phyloP scores from a whole-genome alignment of 2,113 vertebrate species.

The Alligator mississippiensis region DNA sequence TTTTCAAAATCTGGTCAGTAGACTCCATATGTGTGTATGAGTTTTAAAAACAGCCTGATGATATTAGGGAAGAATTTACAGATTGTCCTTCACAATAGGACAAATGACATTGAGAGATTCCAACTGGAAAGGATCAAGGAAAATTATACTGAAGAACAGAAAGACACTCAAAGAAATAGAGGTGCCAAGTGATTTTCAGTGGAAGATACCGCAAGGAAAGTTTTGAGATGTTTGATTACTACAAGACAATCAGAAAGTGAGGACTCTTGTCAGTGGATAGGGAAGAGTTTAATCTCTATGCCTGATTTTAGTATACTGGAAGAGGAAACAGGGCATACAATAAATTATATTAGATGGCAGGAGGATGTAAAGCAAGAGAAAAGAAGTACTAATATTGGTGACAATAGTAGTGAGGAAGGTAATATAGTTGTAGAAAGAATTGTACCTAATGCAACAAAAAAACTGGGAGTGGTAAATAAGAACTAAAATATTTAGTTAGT shows the following conservation, averaged over 20 bases:
- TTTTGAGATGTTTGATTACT: background rate
- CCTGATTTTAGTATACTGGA: background rate
- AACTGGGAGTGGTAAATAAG: too few species aligned
- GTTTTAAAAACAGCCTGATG: background rate
- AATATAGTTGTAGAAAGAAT: too few species aligned
- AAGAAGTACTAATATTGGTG: too few species aligned
- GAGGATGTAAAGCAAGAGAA: too few species aligned
- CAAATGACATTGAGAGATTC: background rate
- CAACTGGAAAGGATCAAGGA: background rate
- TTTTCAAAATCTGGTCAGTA: background rate
- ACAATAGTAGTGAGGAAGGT: too few species aligned
- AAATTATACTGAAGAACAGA: too few species aligned
- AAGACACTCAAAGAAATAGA: background rate
- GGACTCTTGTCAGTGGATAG: background rate
- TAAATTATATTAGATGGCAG: too few species aligned
- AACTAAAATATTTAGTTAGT: too few species aligned
- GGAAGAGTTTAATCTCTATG: background rate
- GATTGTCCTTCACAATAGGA: background rate
- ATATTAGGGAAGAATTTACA: background rate
- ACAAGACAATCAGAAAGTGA: background rate
- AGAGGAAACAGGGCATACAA: too few species aligned
- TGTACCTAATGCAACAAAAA: too few species aligned
- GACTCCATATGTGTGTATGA: background rate
- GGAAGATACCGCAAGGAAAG: background rate
- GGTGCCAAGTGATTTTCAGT: accelerated